phyloP scores from a whole-genome alignment of 2,113 vertebrate species.

The Xenopus borealis region DNA sequence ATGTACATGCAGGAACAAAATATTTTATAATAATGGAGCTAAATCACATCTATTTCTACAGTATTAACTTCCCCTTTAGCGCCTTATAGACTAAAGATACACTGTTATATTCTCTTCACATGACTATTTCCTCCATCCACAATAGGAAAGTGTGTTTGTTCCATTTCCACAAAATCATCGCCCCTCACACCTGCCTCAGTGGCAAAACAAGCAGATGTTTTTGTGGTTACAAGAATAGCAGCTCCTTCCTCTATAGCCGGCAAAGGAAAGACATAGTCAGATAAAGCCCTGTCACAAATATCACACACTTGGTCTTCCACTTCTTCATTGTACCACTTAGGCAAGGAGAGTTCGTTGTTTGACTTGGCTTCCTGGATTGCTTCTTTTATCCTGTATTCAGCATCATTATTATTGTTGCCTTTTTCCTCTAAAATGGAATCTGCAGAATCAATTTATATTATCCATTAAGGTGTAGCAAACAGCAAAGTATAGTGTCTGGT shows the following conservation, averaged over 20 bases:
- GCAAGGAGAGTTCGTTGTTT: constrained; percentile 52
- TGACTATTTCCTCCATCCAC: neutral
- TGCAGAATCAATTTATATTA: constrained; percentile 28
- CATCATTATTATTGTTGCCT: constrained; percentile 33
- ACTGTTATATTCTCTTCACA: no score
- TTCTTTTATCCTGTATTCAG: constrained; percentile 2
- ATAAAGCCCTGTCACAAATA: constrained; percentile 52
- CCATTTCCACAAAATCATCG: constrained; percentile 35
- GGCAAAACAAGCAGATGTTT: constrained; percentile 63
- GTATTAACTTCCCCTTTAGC: no score
- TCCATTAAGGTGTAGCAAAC: neutral
- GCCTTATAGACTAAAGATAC: no score
- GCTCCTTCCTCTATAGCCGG: constrained; percentile 77
- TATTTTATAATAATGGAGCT: no score
- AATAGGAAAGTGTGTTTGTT: constrained; percentile 34
- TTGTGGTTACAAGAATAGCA: constrained; percentile 73
- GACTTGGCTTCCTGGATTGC: constrained; percentile 20
- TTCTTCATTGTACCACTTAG: constrained; percentile 40
- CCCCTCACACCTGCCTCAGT: constrained; percentile 49
- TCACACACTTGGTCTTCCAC: constrained; percentile 62
- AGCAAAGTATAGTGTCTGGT: neutral
- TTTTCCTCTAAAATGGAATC: constrained; percentile 44
- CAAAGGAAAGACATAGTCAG: constrained; percentile 66
- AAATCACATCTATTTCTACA: no score
- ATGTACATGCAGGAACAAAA: no score